Base-by-base conservation (phyloP, 2,888 invertebrate species). In the Sphecodes monilicornis region DNA sequence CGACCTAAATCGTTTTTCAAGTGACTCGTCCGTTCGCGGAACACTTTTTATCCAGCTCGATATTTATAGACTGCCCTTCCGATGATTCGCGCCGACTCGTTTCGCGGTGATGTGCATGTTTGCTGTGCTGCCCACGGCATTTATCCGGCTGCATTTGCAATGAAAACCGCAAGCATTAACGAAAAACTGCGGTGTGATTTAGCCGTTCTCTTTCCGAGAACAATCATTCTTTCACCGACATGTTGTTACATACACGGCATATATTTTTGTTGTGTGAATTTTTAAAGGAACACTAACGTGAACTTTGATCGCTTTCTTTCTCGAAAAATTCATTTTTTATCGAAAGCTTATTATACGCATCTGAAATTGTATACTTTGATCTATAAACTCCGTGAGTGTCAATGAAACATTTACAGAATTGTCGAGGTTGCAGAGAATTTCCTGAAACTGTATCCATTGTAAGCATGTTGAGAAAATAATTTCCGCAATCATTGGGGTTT, bases 1-100 rank as follows among this genome's bases (percentile, higher is more conserved):
- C 73, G 84, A 77, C 69, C 82, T 57, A 70, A 81, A 78, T 81
- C 71, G 74, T 36, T 66, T 29, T 29, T 8, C 43, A 32, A 75
- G 66, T 66, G 76, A 78, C 73, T 76, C 72, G 68, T 39, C 72
- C 66, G 6, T 26, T 60, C 76, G 18, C 26, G 41, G 36, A 80
- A 66, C 70, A 68, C 66, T 68, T 39, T 68, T 4, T 68, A 1
- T 32, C 57, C 41, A 5, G 11, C 29, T 8, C 18, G n/a, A 16
- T 76, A 46, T 70, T 70, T 50, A 10, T n/a, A 54, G 41, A 71
- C 43, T 29, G 46, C 73, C 71, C 46, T 69, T 18, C 43, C 78
- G 29, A 50, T 60, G 43, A 46, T 74, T 70, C n/a, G 29, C 5
- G 36, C 32, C 32, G 26, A 69, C 64, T 16, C 29, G 6, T 60